These are phyloP conservation scores for Pseudorasbora parva DNA, from an alignment of 2,113 vertebrate species.

Conservation along the genomic window DNA sequence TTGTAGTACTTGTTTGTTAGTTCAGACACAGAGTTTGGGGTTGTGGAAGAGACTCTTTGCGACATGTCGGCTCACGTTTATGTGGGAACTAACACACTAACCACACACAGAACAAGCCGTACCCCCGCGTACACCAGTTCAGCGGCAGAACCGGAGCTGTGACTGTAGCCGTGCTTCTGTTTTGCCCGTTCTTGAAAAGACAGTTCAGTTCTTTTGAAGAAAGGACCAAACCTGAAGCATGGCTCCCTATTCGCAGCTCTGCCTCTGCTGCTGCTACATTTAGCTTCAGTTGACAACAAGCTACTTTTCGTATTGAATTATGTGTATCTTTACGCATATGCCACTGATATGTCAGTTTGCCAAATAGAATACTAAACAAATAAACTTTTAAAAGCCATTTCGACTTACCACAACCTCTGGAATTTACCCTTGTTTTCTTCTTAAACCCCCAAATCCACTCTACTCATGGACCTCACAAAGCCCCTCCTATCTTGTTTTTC, in stretches of 20 bases:
- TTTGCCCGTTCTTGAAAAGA: constrained; percentile 19
- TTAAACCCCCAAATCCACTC: constrained; percentile 78
- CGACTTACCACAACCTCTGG: constrained; percentile 70
- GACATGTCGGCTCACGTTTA: constrained; percentile 43
- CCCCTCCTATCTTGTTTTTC: constrained; percentile 56
- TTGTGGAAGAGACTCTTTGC: background rate
- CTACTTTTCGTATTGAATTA: constrained; percentile 13
- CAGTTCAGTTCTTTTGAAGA: constrained; percentile 31
- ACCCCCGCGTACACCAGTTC: background rate
- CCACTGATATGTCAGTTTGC: background rate
- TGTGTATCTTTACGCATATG: background rate
- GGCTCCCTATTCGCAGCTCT: constrained; percentile 31
- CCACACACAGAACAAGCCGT: background rate
- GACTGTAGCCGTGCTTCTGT: constrained; percentile 18
- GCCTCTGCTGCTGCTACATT: constrained; percentile 24
- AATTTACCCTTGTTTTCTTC: constrained; percentile 78
- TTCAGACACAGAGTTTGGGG: constrained; percentile 4
- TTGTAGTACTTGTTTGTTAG: background rate
- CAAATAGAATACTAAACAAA: background rate
- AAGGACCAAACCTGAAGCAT: constrained; percentile 48
- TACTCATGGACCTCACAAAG: constrained; percentile 63
- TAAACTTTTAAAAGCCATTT: constrained; percentile 20
- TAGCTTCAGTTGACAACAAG: constrained; percentile 43
- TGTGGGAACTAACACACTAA: constrained; percentile 15
- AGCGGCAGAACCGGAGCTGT: background rate